Percentiles rank a stretch among this genome's conserved stretches.
Evolutionary conservation across 2,888 invertebrate species (phyloP).

Genomic region (Mactromeris polynyma): DNA sequence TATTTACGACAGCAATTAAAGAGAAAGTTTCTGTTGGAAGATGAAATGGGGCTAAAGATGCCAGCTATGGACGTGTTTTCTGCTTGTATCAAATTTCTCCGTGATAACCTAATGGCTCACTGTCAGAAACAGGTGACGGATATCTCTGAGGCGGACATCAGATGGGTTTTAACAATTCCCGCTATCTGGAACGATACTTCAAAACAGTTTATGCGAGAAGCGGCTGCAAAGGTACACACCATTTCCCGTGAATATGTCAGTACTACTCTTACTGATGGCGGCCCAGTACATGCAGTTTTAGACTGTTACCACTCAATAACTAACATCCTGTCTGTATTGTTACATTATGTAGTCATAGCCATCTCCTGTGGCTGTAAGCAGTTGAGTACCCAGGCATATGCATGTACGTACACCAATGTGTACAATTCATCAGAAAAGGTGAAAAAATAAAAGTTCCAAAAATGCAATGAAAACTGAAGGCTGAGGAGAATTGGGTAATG

Average conservation of each 20-base stretch:
- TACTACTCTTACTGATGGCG: background rate
- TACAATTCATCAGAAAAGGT: too few species aligned
- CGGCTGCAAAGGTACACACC: slow-evolving; percentile 44
- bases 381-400: background rate
- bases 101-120: slow-evolving; percentile 17
- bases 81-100: slow-evolving; percentile 49
- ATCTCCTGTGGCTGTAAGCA: background rate
- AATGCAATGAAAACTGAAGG: too few species aligned
- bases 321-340: background rate
- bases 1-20: slow-evolving; percentile 34
- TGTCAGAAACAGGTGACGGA: slow-evolving; percentile 18
- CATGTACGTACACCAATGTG: too few species aligned
- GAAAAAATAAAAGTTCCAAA: too few species aligned
- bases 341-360: background rate
- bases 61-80: slow-evolving; percentile 58
- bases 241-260: background rate
- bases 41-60: slow-evolving; percentile 50
- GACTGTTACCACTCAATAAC: too few species aligned
- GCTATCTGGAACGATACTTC: slow-evolving; percentile 64
- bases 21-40: slow-evolving; percentile 52
- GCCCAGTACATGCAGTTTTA: background rate
- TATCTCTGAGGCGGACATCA: slow-evolving; percentile 22
- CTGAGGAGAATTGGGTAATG: too few species aligned
- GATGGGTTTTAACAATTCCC: slow-evolving; percentile 60
- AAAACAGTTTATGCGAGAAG: slow-evolving; percentile 66